These are phyloP conservation scores for Dicrurus megarhynchus DNA, from an alignment of 2,113 vertebrate genomes.

Conservation along the genomic window DNA sequence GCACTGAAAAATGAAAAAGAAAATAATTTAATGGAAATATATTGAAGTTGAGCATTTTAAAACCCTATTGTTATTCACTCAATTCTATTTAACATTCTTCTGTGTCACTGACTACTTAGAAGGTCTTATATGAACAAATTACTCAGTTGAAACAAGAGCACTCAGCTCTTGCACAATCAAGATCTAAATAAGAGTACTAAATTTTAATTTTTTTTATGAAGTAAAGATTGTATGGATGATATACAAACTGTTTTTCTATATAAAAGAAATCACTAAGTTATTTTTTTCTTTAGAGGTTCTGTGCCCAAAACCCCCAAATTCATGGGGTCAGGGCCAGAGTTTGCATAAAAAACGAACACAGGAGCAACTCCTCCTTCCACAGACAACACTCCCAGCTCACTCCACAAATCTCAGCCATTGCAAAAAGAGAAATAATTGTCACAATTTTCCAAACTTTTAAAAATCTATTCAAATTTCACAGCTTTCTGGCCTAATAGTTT, in stretches of 20 bases:
- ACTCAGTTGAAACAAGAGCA: conserved; percentile 20
- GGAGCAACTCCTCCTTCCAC: neutral
- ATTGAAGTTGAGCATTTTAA: conserved; percentile 6
- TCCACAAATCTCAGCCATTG: neutral
- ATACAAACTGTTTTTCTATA: neutral
- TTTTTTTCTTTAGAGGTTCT: neutral
- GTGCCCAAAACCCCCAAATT: neutral
- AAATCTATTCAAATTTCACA: neutral
- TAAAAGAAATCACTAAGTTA: neutral
- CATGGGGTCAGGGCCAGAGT: neutral
- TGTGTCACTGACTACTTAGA: conserved; percentile 38
- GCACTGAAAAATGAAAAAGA: conserved; percentile 1
- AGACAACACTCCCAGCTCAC: neutral
- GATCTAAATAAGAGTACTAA: neutral
- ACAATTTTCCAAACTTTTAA: neutral
- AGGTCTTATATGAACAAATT: conserved; percentile 34
- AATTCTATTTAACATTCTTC: conserved; percentile 43
- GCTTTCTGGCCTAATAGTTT: neutral
- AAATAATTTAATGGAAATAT: conserved; percentile 28
- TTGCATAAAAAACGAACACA: neutral
- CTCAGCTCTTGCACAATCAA: conserved; percentile 14
- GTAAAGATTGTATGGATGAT: neutral
- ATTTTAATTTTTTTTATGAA: neutral
- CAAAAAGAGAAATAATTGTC: neutral
- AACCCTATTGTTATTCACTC: conserved; percentile 25